Conservation (phyloP, 2,888 invertebrate genomes). For the Trypoxylon attenuatum region DNA sequence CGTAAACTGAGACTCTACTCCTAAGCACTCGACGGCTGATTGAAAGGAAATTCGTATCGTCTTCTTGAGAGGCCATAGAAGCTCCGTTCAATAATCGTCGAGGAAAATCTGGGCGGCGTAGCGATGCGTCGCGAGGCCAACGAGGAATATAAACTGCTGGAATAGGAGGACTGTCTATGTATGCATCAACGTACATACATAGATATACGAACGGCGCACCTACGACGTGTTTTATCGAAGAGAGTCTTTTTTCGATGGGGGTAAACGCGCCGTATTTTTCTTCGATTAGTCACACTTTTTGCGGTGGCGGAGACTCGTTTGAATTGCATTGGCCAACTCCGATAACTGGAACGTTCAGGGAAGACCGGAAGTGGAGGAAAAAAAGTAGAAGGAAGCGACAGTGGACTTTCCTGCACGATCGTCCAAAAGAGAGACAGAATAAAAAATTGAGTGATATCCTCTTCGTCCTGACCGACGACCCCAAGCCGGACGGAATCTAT, state of each 20-base stretch:
- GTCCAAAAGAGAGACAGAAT: slow-evolving; percentile 33
- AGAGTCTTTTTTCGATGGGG: not conserved
- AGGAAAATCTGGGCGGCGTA: slow-evolving; percentile 26
- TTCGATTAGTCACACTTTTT: slow-evolving; percentile 5
- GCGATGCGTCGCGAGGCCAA: not conserved
- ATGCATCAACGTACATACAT: too few relatives aligned
- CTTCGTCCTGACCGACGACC: slow-evolving; percentile 19
- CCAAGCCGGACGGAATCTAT: slow-evolving; percentile 59
- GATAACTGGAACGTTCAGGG: slow-evolving; percentile 12
- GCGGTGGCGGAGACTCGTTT: slow-evolving; percentile 1
- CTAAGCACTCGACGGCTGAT: slow-evolving; percentile 60
- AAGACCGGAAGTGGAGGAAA: slow-evolving; percentile 26
- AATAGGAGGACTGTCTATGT: too few relatives aligned
- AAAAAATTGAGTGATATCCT: slow-evolving; percentile 69
- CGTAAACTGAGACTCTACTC: slow-evolving; percentile 59
- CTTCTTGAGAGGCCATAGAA: too few relatives aligned
- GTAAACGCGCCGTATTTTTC: not conserved
- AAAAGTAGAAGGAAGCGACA: slow-evolving; percentile 38
- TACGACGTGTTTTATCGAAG: not conserved
- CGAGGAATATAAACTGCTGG: too few relatives aligned
- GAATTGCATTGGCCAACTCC: slow-evolving; percentile 18
- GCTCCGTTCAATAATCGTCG: slow-evolving; percentile 34
- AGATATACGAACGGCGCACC: too few relatives aligned
- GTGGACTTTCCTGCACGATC: slow-evolving; percentile 23
- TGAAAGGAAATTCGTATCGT: slow-evolving; percentile 60